phyloP scores from a whole-genome alignment of 1,140 invertebrate species.

The Drosophila triauraria region DNA sequence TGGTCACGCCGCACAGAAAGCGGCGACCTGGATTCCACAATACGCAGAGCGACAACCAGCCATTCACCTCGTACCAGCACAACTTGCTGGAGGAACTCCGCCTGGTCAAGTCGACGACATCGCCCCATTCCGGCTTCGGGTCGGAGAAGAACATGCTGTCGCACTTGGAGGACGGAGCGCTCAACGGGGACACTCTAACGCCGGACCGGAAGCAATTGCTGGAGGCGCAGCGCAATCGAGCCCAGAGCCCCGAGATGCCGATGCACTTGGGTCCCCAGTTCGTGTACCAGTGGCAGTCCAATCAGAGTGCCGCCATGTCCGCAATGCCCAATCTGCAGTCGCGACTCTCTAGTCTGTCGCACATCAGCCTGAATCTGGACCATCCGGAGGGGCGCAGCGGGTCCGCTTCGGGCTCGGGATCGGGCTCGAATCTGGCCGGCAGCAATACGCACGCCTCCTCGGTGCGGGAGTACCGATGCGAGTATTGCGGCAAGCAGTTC shows the following conservation, averaged over 20 bases:
- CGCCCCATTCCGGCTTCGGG: constrained; percentile 79
- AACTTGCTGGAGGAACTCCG: constrained; percentile 89
- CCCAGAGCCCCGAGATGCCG: constrained; percentile 68
- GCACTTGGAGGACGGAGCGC: constrained; percentile 65
- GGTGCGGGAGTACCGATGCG: constrained; percentile 93
- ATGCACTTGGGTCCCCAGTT: constrained; percentile 74
- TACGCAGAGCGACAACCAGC: constrained; percentile 92
- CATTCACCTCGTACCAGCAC: constrained; percentile 92
- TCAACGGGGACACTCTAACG: constrained; percentile 63
- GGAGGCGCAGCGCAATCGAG: constrained; percentile 69
- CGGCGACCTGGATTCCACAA: constrained; percentile 93
- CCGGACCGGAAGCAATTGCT: constrained; percentile 65
- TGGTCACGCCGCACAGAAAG: constrained; percentile 93
- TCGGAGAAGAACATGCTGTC: constrained; percentile 74
- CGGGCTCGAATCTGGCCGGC: constrained; percentile 52
- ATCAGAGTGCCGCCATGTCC: constrained; percentile 70
- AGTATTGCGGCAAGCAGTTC: constrained; percentile 95
- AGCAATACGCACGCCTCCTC: constrained; percentile 73
- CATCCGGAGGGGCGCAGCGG: constrained; percentile 55
- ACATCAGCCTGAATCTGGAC: constrained; percentile 70
- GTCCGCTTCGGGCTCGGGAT: constrained; percentile 53
- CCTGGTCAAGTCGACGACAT: constrained; percentile 73
- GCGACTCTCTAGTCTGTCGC: constrained; percentile 74
- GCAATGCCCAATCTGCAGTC: constrained; percentile 78
- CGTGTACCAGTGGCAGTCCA: constrained; percentile 83